phyloP scores from a whole-genome alignment of 1,140 invertebrate genomes.

The Papilio polytes region DNA sequence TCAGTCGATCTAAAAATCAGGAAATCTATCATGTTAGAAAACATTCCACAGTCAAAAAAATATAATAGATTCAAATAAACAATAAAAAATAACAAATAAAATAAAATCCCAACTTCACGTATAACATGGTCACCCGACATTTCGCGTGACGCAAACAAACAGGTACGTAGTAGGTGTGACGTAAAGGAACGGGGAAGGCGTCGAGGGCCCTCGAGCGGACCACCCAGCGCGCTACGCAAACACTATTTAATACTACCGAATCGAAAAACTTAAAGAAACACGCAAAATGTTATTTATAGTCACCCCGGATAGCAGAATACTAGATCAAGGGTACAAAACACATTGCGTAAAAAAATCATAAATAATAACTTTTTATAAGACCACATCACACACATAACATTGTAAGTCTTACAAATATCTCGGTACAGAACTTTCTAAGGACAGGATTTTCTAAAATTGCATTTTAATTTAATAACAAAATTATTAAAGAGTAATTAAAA shows the following conservation, averaged over 20 bases:
- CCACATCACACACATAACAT: no score
- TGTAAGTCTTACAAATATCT: not conserved
- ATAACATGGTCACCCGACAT: not conserved
- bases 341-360: not conserved
- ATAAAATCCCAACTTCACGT: not conserved
- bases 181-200: slow-evolving; percentile 45
- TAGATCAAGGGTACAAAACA: not conserved
- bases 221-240: slow-evolving; percentile 56
- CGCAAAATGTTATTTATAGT: slow-evolving; percentile 38
- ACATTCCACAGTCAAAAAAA: no score
- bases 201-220: slow-evolving; percentile 56
- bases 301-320: slow-evolving; percentile 14
- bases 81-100: not conserved
- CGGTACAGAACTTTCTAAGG: not conserved
- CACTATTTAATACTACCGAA: slow-evolving; percentile 54
- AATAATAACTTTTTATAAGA: not conserved
- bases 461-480: not conserved
- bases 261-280: slow-evolving; percentile 53
- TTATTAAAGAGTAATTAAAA: no score
- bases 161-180: slow-evolving; percentile 38
- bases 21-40: no score
- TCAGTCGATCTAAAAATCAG: no score
- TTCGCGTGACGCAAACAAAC: slow-evolving; percentile 39
- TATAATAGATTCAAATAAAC: no score
- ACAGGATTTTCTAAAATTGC: not conserved